Percentiles rank a stretch among this genome's conserved stretches.
Conservation (phyloP, 1,140 invertebrate genomes). For the Radopholus similis region DNA sequence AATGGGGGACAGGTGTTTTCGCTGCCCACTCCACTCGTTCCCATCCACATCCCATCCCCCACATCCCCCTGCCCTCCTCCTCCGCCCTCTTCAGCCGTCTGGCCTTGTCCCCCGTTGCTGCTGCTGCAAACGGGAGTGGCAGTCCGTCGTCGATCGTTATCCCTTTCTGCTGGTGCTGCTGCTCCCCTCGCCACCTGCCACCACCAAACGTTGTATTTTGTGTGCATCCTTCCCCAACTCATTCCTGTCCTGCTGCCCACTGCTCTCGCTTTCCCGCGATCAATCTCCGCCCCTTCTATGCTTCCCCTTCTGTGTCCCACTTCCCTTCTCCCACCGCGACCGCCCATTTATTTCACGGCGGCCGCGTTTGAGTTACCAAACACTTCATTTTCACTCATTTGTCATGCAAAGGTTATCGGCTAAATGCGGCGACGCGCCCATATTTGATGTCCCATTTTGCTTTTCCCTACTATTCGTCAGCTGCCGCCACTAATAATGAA, state of each 20-base stretch:
- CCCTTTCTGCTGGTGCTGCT: background rate
- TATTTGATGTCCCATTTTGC: background rate
- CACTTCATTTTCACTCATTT: background rate
- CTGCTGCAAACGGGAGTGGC: too few species aligned
- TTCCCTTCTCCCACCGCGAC: background rate
- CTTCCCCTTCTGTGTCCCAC: background rate
- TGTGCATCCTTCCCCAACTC: background rate
- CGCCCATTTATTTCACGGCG: background rate
- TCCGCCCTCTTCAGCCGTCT: background rate
- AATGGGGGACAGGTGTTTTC: too few species aligned
- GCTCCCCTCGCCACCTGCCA: too few species aligned
- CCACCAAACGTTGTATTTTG: too few species aligned
- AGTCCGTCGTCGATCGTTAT: background rate
- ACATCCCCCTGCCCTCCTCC: background rate
- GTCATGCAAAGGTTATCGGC: too few species aligned
- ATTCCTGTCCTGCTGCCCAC: background rate
- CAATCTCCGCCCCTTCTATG: background rate
- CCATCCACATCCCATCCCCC: background rate
- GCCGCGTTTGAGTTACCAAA: background rate
- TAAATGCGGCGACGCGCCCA: too few species aligned
- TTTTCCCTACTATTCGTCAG: background rate
- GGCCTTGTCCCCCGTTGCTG: background rate
- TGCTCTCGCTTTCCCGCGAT: background rate
- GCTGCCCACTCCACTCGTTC: background rate
- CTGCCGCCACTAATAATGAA: background rate